Evolutionary conservation across 2,888 invertebrate species (phyloP), one percentile per base, ranked within the genome.

Genomic region (Cartodere bifasciata): DNA sequence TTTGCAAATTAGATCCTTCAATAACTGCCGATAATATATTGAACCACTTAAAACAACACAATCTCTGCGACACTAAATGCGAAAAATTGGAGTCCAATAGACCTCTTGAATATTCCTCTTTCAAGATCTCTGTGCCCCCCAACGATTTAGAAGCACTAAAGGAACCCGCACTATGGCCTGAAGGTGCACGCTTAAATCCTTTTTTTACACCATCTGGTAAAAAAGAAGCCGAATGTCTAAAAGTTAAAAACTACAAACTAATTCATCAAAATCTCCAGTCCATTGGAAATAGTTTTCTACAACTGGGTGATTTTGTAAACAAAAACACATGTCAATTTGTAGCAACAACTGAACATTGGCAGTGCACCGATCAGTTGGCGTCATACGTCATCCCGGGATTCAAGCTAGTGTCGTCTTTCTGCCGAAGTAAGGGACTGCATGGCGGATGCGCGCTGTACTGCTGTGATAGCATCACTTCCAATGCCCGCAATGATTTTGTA

Each of bases 131-230:
- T 4, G 26, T 13, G 15, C 3, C 5, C 10, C 11, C 13, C 4
- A 10, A 11, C 10, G 14, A 13, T 13, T 17, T 21, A 10, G 21
- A 16, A 4, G 12, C 16, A 9, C 20, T 28, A 3, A 28, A 20
- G n/a, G 13, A 28, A 13, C 28, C 28, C 3, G 21, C 12, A 11
- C 10, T 20, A 6, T 28, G 28, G 28, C 28, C 28, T 3, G 28
- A 28, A 9, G 28, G 30, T 7, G 22, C 23, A 16, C 20, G 22
- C 22, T 16, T 30, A 2, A 30, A 30, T 24, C 14, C 14, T 30
- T 30, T 30, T 30, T 30, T 30, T 9, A 20, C 14, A 17, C 26
- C 16, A 16, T 11, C 16, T n/a, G n/a, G n/a, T n/a, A n/a, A n/a
- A n/a, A n/a, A n/a, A n/a, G n/a, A n/a, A n/a, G n/a, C n/a, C n/a